These are phyloP conservation scores for Incurvaria masculella DNA, from an alignment of 2,888 invertebrate species.

Conservation along the genomic window DNA sequence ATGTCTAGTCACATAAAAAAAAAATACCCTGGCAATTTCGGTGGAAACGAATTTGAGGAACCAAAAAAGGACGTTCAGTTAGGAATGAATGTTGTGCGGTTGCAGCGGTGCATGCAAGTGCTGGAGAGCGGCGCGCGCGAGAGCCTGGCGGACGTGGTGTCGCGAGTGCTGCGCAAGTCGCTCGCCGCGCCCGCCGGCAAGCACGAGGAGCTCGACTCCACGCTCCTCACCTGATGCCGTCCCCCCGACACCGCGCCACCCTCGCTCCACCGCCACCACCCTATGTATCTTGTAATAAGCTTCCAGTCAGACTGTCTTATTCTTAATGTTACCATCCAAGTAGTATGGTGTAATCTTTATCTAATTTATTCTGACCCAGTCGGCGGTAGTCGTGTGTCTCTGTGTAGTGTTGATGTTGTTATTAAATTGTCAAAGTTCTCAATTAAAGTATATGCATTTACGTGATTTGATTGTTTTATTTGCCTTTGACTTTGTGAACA, in stretches of 20 bases:
- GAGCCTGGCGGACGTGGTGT: constrained; percentile 84
- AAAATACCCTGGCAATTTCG: not conserved
- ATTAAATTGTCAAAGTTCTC: not conserved
- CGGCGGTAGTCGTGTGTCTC: not conserved
- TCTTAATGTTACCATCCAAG: not conserved
- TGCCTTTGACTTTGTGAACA: not conserved
- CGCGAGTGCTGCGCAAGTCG: constrained; percentile 81
- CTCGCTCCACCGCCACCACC: not conserved
- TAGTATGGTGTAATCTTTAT: no score
- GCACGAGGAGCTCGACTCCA: constrained; percentile 91
- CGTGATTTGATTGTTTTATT: not conserved
- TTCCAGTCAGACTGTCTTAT: not conserved
- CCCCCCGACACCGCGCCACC: not conserved
- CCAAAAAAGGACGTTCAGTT: not conserved
- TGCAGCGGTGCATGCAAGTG: constrained; percentile 67
- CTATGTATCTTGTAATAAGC: no score
- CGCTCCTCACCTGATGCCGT: constrained; percentile 72
- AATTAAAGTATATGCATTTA: not conserved
- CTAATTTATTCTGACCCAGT: not conserved
- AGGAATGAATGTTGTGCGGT: constrained; percentile 3
- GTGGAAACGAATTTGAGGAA: not conserved
- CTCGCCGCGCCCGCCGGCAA: constrained; percentile 75
- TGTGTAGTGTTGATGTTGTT: not conserved
- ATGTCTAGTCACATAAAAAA: no score
- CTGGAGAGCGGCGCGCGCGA: constrained; percentile 88